Conservation (phyloP, 2,797 vertebrate species). For the Leptoclinus maculatus region DNA sequence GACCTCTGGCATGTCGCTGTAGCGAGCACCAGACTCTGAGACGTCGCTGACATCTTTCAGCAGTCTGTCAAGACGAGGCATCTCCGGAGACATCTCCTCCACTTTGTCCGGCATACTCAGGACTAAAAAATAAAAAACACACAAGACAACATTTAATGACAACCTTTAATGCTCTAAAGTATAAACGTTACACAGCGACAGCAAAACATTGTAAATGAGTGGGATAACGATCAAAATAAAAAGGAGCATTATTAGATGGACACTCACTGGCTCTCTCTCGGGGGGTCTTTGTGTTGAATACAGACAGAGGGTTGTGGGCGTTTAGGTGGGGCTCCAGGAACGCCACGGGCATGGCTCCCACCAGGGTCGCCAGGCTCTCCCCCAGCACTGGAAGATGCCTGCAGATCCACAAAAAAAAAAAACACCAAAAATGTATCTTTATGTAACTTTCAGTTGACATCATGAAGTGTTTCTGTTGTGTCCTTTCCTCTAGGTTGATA, state of each 20-base stretch:
- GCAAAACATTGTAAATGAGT: neutral
- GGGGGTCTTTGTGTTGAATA: constrained; percentile 97
- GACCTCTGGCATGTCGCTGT: constrained; percentile 97
- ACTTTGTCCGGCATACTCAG: constrained; percentile 97
- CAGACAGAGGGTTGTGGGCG: constrained; percentile 93
- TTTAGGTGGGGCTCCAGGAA: constrained; percentile 96
- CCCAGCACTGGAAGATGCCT: constrained; percentile 96
- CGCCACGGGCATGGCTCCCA: constrained; percentile 96
- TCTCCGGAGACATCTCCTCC: constrained; percentile 95
- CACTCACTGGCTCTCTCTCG: constrained; percentile 96
- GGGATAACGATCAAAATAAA: neutral
- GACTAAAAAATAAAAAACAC: constrained; percentile 81
- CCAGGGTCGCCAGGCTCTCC: constrained; percentile 94
- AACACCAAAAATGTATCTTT: neutral
- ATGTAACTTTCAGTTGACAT: constrained; percentile 1
- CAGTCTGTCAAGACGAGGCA: constrained; percentile 90
- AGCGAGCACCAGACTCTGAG: constrained; percentile 95
- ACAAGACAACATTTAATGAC: neutral
- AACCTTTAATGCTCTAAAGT: neutral
- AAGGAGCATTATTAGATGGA: neutral
- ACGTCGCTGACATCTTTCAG: constrained; percentile 94
- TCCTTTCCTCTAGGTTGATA: neutral
- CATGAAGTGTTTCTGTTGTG: neutral
- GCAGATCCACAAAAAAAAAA: constrained; percentile 13
- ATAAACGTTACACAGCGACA: neutral